These are phyloP conservation scores for Spisula solida DNA, from an alignment of 2,888 invertebrate species.

Conservation along the genomic window DNA sequence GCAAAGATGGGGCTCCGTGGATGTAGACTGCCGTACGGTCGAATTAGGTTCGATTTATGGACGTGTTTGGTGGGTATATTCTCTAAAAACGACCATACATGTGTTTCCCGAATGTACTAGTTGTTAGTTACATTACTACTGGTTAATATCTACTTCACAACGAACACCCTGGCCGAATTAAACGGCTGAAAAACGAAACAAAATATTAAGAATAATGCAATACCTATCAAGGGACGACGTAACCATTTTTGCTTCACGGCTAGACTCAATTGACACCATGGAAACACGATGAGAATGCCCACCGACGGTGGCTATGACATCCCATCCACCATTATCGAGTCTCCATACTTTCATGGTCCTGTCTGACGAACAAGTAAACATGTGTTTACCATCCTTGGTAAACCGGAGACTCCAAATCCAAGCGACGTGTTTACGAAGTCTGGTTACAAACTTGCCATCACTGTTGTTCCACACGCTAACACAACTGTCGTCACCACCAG, in stretches of 20 bases:
- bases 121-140: too few relatives aligned
- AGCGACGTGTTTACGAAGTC: slow-evolving; percentile 46
- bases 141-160: too few relatives aligned
- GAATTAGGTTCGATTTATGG: too few relatives aligned
- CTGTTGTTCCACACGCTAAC: slow-evolving; percentile 59
- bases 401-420: slow-evolving; percentile 76
- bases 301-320: slow-evolving; percentile 60
- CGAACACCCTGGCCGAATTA: too few relatives aligned
- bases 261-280: slow-evolving; percentile 58
- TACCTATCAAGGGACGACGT: slow-evolving; percentile 71
- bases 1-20: too few relatives aligned
- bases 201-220: neutral
- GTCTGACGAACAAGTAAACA: slow-evolving; percentile 80
- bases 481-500: slow-evolving; percentile 61
- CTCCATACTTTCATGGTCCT: slow-evolving; percentile 68
- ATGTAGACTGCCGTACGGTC: too few relatives aligned
- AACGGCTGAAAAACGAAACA: too few relatives aligned
- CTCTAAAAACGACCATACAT: too few relatives aligned
- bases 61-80: too few relatives aligned
- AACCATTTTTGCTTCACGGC: slow-evolving; percentile 57
- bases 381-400: slow-evolving; percentile 71
- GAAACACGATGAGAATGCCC: slow-evolving; percentile 67
- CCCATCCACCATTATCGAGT: slow-evolving; percentile 35
- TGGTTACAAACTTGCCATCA: slow-evolving; percentile 29
- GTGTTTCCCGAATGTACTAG: too few relatives aligned